Evolutionary conservation across 2,113 vertebrate genomes (phyloP).

Genomic region (Passer montanus): DNA sequence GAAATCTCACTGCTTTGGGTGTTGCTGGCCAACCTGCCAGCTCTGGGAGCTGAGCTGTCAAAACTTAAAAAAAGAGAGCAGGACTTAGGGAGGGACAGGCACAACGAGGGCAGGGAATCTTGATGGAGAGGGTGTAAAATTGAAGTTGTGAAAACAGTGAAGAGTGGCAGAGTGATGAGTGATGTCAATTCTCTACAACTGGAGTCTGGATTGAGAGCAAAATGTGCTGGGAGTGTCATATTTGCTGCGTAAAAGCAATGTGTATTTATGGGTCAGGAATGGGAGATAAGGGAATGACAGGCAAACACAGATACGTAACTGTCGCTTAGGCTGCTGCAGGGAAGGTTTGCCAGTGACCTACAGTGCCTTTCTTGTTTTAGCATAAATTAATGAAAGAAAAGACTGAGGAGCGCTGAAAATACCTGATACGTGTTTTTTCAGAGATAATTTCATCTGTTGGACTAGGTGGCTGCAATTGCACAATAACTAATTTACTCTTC

Average conservation of each 20-base stretch:
- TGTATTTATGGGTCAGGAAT: neutral
- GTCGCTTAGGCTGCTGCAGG: neutral
- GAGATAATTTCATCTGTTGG: neutral
- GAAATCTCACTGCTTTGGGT: neutral
- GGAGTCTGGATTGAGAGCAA: constrained; percentile 15
- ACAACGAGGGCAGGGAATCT: neutral
- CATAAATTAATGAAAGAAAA: neutral
- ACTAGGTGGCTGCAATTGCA: neutral
- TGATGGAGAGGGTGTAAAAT: neutral
- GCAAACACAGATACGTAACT: neutral
- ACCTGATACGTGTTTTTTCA: neutral
- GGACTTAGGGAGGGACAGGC: neutral
- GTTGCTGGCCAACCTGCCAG: neutral
- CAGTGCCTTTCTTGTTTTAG: neutral
- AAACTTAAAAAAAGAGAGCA: neutral
- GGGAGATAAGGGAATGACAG: constrained; percentile 27
- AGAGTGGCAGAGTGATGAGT: neutral
- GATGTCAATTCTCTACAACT: neutral
- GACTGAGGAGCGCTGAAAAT: neutral
- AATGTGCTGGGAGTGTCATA: neutral
- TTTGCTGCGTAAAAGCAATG: neutral
- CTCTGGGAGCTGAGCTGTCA: neutral
- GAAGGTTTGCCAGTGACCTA: neutral
- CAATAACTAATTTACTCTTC: neutral
- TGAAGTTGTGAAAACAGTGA: neutral